Conservation (phyloP, 1,140 invertebrate genomes). For the Triops longicaudatus region DNA sequence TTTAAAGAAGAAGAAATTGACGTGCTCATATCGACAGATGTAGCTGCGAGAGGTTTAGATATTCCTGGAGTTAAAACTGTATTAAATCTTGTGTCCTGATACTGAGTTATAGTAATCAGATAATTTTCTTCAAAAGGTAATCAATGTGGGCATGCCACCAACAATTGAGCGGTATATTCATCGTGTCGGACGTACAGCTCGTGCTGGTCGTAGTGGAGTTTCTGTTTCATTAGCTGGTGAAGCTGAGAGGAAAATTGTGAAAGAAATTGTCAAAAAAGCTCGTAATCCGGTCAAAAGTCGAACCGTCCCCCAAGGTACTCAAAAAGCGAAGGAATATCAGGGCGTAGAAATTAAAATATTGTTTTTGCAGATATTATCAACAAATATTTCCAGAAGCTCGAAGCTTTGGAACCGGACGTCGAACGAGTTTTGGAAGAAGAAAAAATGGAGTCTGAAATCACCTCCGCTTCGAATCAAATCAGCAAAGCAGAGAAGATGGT, state of each 20-base stretch:
- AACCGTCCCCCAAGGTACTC: constrained; percentile 62
- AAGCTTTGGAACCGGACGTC: constrained; percentile 64
- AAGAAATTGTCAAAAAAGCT: constrained; percentile 82
- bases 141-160: constrained; percentile 92
- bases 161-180: constrained; percentile 95
- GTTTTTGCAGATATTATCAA: constrained; percentile 61
- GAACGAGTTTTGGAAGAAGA: constrained; percentile 67
- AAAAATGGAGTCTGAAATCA: constrained; percentile 68
- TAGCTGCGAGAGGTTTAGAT: constrained; percentile 92
- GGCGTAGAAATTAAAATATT: constrained; percentile 8
- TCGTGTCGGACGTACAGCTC: constrained; percentile 83
- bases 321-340: not conserved
- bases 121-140: constrained; percentile 51
- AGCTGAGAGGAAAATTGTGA: constrained; percentile 77
- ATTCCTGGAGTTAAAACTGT: constrained; percentile 92
- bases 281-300: constrained; percentile 76
- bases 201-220: constrained; percentile 80
- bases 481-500: constrained; percentile 68
- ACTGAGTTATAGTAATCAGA: not conserved
- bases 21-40: constrained; percentile 89
- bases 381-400: constrained; percentile 71
- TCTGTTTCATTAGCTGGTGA: constrained; percentile 92
- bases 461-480: constrained; percentile 74
- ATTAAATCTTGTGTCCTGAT: constrained; percentile 33
- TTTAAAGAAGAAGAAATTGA: constrained; percentile 82